These are phyloP conservation scores for Todus mexicanus DNA, from an alignment of 2,797 vertebrate genomes.

Conservation along the genomic window DNA sequence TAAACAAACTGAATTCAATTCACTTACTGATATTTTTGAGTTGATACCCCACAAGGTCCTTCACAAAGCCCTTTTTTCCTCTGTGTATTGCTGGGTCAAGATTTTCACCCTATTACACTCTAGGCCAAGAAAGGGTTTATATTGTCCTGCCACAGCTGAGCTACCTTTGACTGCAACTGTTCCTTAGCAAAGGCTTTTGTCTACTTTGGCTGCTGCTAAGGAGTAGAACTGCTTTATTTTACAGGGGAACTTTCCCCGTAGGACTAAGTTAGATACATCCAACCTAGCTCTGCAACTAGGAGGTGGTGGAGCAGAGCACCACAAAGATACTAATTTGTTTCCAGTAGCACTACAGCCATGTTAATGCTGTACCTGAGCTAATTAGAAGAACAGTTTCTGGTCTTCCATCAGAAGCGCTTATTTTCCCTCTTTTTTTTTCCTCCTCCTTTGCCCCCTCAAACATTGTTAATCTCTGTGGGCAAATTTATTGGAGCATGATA, in stretches of 20 bases:
- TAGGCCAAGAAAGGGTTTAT: neutral
- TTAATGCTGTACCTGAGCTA: neutral
- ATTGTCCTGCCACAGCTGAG: neutral
- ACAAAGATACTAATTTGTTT: neutral
- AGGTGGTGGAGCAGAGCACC: neutral
- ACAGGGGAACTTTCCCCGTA: neutral
- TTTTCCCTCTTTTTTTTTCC: neutral
- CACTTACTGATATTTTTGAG: neutral
- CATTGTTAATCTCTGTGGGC: slow-evolving; percentile 48
- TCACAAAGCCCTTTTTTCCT: neutral
- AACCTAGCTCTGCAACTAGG: neutral
- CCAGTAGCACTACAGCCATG: neutral
- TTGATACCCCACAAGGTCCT: neutral
- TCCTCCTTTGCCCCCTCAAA: neutral
- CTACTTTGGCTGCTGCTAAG: neutral
- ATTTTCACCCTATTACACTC: neutral
- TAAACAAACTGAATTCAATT: neutral
- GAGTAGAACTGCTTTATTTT: neutral
- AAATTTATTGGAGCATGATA: slow-evolving; percentile 65
- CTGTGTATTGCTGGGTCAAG: neutral
- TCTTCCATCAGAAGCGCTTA: neutral
- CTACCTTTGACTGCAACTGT: neutral
- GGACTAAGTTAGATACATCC: neutral
- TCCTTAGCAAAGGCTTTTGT: neutral
- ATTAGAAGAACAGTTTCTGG: neutral